Evolutionary conservation across 2,888 invertebrate species (phyloP).

Genomic region (Chrysotoxum bicinctum): DNA sequence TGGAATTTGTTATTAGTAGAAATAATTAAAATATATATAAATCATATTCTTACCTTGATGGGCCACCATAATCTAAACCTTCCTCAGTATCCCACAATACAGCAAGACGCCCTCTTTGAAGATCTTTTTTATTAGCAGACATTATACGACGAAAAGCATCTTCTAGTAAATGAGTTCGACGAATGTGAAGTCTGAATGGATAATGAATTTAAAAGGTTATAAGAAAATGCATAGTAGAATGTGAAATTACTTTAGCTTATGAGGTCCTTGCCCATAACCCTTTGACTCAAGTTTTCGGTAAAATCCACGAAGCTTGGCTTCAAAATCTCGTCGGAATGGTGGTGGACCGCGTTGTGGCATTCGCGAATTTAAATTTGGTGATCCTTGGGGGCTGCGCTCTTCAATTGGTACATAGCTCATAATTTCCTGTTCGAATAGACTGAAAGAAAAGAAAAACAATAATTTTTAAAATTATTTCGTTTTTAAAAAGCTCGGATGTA

Average conservation of each 20-base stretch:
- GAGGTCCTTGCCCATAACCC: conserved; percentile 98
- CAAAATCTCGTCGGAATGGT: conserved; percentile 95
- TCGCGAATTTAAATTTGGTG: conserved; percentile 89
- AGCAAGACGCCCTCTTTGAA: conserved; percentile 96
- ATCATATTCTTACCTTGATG: conserved; percentile 84
- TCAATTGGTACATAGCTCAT: conserved; percentile 96
- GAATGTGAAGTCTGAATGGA: conserved; percentile 90
- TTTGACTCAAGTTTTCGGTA: conserved; percentile 97
- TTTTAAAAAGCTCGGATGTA: too few relatives aligned
- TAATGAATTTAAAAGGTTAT: neutral
- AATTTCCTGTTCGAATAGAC: conserved; percentile 98
- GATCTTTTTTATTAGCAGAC: conserved; percentile 96
- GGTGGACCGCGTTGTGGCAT: conserved; percentile 91
- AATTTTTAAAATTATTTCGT: neutral
- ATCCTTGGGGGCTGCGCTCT: conserved; percentile 84
- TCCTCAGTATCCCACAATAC: conserved; percentile 98
- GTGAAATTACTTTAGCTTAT: conserved; percentile 92
- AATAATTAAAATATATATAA: neutral
- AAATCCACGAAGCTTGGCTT: conserved; percentile 96
- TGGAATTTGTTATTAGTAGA: neutral
- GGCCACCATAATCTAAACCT: conserved; percentile 98
- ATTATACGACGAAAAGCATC: conserved; percentile 98
- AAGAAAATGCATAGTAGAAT: neutral
- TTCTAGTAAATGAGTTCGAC: conserved; percentile 95
- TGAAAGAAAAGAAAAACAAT: conserved; percentile 81